These are phyloP conservation scores for Mungos mungo DNA, from an alignment of 2,113 vertebrate genomes.

Conservation along the genomic window DNA sequence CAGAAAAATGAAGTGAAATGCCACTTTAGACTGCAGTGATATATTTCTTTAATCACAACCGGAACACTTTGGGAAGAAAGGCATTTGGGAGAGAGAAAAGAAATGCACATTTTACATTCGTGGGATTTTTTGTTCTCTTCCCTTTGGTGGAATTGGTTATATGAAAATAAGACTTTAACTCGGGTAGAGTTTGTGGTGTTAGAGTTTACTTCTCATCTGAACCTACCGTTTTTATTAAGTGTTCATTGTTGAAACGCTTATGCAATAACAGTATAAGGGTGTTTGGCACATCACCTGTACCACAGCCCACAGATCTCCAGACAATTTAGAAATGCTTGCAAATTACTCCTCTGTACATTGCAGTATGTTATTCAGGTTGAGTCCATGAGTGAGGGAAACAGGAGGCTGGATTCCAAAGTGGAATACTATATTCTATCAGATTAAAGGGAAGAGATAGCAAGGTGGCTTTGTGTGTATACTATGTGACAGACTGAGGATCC, in stretches of 20 bases:
- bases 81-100: constrained; percentile 22
- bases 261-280: background rate
- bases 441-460: background rate
- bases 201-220: background rate
- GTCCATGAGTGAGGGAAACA: background rate
- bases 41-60: constrained; percentile 10
- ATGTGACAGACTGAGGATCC: background rate
- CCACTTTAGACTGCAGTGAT: background rate
- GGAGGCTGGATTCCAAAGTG: background rate
- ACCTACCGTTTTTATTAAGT: background rate
- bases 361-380: background rate
- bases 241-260: background rate
- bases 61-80: constrained; percentile 19
- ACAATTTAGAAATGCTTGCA: constrained; percentile 26
- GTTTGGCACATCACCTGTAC: background rate
- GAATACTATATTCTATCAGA: background rate
- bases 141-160: background rate
- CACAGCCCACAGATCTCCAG: background rate
- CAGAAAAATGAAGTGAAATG: constrained; percentile 19
- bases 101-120: background rate
- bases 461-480: background rate
- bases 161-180: background rate
- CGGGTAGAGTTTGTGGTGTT: background rate
- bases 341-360: constrained; percentile 32
- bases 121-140: background rate